These are phyloP conservation scores for Pseudonaja textilis DNA, from an alignment of 2,113 vertebrate genomes.

Conservation along the genomic window DNA sequence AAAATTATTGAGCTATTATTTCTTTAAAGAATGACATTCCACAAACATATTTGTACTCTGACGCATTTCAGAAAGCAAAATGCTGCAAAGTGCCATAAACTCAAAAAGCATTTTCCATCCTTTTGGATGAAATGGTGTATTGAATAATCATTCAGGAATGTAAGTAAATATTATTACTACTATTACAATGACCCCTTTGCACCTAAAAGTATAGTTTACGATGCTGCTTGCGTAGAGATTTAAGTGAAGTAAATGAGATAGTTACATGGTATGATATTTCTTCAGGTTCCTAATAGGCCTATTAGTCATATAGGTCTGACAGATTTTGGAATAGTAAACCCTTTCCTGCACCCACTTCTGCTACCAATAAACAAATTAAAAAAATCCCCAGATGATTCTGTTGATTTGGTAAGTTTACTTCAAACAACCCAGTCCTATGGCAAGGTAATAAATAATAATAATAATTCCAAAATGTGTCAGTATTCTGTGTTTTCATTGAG, in stretches of 20 bases:
- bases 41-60: neutral
- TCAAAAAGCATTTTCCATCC: neutral
- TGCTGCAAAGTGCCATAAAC: conserved; percentile 18
- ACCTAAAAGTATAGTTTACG: neutral
- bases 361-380: neutral
- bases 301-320: neutral
- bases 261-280: neutral
- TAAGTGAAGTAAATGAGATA: neutral
- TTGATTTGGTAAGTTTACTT: neutral
- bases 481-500: neutral
- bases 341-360: neutral
- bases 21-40: neutral
- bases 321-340: neutral
- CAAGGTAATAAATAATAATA: neutral
- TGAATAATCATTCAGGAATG: neutral
- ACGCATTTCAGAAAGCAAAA: conserved; percentile 8
- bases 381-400: neutral
- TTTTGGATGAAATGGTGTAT: neutral
- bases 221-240: neutral
- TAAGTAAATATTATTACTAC: neutral
- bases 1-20: conserved; percentile 5
- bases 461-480: neutral
- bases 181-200: neutral
- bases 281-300: neutral
- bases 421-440: neutral